These are phyloP conservation scores for Pteropus rufus DNA, from an alignment of 2,797 vertebrate genomes.

Conservation along the genomic window DNA sequence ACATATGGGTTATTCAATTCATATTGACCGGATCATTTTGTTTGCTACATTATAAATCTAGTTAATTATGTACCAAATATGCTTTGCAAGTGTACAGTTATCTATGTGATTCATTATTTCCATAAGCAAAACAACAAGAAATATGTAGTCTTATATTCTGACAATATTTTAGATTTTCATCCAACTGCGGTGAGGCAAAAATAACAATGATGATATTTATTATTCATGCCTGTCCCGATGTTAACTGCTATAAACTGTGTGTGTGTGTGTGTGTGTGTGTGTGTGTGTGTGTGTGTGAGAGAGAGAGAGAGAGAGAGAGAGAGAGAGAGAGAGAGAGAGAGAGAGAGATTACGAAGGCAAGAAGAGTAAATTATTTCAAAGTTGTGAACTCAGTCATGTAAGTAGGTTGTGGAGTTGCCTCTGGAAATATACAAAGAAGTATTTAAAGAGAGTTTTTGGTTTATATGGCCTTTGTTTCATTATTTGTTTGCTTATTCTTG, in stretches of 20 bases:
- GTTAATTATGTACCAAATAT: background rate
- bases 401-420: background rate
- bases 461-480: background rate
- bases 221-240: background rate
- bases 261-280: background rate
- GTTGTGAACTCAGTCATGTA: background rate
- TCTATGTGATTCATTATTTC: background rate
- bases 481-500: background rate
- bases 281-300: background rate
- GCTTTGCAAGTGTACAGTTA: background rate
- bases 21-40: background rate
- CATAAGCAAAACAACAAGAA: background rate
- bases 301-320: too few relatives aligned
- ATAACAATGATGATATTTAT: background rate
- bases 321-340: too few relatives aligned
- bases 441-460: background rate
- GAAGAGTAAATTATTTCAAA: background rate
- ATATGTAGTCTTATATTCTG: background rate
- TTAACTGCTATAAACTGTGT: background rate
- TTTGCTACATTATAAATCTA: background rate
- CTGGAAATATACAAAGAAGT: background rate
- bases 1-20: background rate
- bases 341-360: background rate
- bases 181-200: background rate
- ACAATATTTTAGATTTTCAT: slow-evolving; percentile 34